Evolutionary conservation across 2,113 vertebrate genomes (phyloP), one percentile per base, ranked within the genome.

Genomic region (Tursiops truncatus): DNA sequence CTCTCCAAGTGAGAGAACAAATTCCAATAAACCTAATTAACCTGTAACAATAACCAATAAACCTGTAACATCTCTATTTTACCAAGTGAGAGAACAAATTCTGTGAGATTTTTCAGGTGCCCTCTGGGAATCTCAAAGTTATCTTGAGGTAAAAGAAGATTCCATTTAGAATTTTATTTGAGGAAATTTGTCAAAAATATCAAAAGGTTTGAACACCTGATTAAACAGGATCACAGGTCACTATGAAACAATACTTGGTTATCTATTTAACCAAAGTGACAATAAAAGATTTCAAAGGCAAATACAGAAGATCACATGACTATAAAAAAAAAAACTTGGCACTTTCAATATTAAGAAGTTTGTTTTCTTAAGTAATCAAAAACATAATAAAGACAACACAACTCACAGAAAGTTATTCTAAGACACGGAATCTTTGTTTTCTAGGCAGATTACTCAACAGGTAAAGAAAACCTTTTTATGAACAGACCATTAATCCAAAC

Each of bases 331-430:
- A 3, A 84, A 20, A 3, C 5, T 85, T 71, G 41, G 28, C 12
- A 63, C 36, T 77, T 86, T 56, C 23, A 56, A 62, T 74, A 62
- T 31, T 70, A 60, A 91, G 44, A 79, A 63, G 68, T 38, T 36
- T 88, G 28, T 92, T 70, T 47, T 96, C 80, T 58, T 50, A 92
- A 73, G 36, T 67, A 60, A 58, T 77, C 25, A 60, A 94, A 96
- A 44, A 70, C 60, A 68, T 56, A 76, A 65, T 93, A 87, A 58
- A 82, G 85, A 76, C 15, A 84, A 85, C 33, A 70, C 7, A 50
- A 91, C 84, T 26, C 63, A 91, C 14, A 83, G 68, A 17, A 96
- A 94, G 83, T 88, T 87, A 77, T 62, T 83, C 50, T 80, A 41
- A 86, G 82, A 71, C 14, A 41, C 17, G 86, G 56, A 93, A 83